Evolutionary conservation across 2,113 vertebrate genomes (phyloP), one percentile per base, ranked within the genome.

Genomic region (Arvicanthis niloticus): DNA sequence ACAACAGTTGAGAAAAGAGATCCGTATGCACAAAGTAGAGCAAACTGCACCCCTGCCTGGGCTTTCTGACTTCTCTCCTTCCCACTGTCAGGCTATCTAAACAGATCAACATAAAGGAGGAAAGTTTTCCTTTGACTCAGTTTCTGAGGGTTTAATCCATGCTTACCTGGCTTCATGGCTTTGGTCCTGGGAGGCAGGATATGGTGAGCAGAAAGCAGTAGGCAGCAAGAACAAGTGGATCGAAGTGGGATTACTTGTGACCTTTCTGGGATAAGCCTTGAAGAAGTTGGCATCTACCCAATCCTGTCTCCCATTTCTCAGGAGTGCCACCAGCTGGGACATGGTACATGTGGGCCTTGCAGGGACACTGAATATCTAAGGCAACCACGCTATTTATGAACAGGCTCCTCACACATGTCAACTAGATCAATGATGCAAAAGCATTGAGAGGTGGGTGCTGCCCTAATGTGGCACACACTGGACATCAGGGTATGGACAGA

Each of bases 401-500:
- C 73, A n/a, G 45, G 24, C 26, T 70, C 34, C 45, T 84, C n/a
- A 77, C 4, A 53, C 22, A 4, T 51, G 17, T 75, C 34, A 68
- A 0, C 29, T 31, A 80, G 22, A 12, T 21, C 56, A 2, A 2
- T 48, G 48, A 37, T 58, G 11, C 76, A 72, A 76, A 60, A n/a
- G 3, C 17, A 1, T 0, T 40, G 82, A 84, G 67, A 40, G 40
- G n/a, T 24, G 21, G 37, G 21, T 65, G 62, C 53, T 13, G 16
- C 11, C 4, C 42, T 7, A 3, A 16, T 1, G 0, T 19, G 60
- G 89, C 37, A 10, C 37, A 17, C 8, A 11, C 51, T 10, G 51
- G 51, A 0, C 31, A 4, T 65, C 0, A 0, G 13, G 10, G 9
- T 11, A 0, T 37, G 56, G n/a, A 70, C 51, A 51, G 15, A 56